Evolutionary conservation across 2,797 vertebrate genomes (phyloP).

Genomic region (Morus bassanus): DNA sequence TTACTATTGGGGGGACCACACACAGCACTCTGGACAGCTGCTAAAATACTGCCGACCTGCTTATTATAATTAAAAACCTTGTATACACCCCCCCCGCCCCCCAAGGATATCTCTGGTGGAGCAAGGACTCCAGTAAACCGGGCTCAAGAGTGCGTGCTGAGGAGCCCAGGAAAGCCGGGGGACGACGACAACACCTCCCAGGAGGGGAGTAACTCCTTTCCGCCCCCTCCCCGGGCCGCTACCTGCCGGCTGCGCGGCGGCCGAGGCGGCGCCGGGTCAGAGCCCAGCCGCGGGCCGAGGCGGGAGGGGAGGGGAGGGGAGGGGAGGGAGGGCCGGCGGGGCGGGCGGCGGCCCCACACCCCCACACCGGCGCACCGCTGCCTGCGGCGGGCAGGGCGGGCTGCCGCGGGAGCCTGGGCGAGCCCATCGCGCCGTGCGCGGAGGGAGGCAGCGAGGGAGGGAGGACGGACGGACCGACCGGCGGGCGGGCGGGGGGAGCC

Average conservation of each 20-base stretch:
- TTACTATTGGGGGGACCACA: background rate
- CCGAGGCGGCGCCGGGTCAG: background rate
- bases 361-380: background rate
- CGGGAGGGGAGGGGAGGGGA: background rate
- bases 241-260: background rate
- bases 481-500: background rate
- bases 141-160: background rate
- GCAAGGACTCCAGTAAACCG: background rate
- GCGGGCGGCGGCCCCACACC: background rate
- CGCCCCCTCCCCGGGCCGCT: background rate
- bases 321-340: too few species aligned
- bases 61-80: background rate
- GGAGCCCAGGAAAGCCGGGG: background rate
- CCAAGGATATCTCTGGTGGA: background rate
- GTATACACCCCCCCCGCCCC: too few species aligned
- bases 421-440: background rate
- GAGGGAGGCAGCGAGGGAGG: background rate
- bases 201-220: background rate
- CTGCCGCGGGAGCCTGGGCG: background rate
- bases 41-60: background rate
- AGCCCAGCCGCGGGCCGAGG: background rate
- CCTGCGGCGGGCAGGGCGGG: background rate
- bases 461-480: constrained; percentile 34
- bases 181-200: background rate
- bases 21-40: background rate